Percentiles rank a stretch among this genome's conserved stretches.
Conservation (phyloP, 2,797 vertebrate species). For the Pempheris klunzingeri region DNA sequence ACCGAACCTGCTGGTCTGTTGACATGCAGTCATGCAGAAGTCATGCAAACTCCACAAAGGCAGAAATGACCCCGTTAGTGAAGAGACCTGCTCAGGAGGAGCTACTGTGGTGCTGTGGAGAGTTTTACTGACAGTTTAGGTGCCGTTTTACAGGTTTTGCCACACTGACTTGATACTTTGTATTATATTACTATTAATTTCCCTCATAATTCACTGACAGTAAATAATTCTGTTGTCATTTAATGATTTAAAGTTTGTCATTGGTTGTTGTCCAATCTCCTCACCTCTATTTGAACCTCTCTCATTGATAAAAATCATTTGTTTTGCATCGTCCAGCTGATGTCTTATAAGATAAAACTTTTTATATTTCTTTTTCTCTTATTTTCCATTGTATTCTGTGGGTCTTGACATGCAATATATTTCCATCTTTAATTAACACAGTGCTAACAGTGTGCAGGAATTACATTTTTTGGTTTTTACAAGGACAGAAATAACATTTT, state of each 20-base stretch:
- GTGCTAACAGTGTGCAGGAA: neutral
- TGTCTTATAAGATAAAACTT: neutral
- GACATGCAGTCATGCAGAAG: slow-evolving; percentile 14
- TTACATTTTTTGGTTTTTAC: too few species aligned
- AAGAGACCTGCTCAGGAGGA: neutral
- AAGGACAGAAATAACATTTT: neutral
- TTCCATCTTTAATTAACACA: neutral
- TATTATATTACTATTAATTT: neutral
- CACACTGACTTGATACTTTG: neutral
- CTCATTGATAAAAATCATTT: neutral
- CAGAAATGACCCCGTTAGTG: slow-evolving; percentile 8
- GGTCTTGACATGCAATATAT: neutral
- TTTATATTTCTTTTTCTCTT: neutral
- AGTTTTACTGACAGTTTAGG: neutral
- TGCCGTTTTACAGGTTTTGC: neutral
- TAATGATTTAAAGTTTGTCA: neutral
- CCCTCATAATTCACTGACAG: neutral
- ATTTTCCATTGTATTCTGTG: neutral
- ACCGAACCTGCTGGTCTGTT: slow-evolving; percentile 32
- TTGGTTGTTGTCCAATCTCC: neutral
- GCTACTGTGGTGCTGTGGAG: neutral
- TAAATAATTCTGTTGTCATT: neutral
- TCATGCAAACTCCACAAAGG: slow-evolving; percentile 1
- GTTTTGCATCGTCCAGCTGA: neutral
- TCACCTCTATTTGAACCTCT: neutral